Evolutionary conservation across 1,140 invertebrate species (phyloP).

Genomic region (Hydropsyche tenuis): DNA sequence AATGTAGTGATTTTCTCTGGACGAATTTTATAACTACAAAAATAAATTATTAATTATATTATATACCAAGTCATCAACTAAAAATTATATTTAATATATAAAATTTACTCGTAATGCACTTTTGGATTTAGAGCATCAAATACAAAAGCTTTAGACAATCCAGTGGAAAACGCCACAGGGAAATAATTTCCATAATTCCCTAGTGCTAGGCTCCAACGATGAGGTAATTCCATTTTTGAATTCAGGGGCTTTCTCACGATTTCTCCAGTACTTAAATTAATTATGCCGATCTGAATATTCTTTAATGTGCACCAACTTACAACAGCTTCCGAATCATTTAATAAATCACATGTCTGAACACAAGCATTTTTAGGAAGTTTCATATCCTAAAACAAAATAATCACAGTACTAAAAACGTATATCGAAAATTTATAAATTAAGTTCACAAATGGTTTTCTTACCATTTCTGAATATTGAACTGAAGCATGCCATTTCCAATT

Average conservation of each 20-base stretch:
- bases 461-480: slow-evolving; percentile 57
- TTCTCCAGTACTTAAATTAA: slow-evolving; percentile 20
- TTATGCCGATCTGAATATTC: slow-evolving; percentile 19
- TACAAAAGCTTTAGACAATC: slow-evolving; percentile 49
- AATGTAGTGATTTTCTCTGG: slow-evolving; percentile 12
- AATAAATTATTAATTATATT: slow-evolving; percentile 13
- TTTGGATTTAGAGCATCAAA: slow-evolving; percentile 31
- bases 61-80: background rate
- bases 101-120: background rate
- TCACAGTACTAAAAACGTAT: background rate
- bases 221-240: background rate
- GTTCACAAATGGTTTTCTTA: slow-evolving; percentile 34
- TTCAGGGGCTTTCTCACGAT: slow-evolving; percentile 4
- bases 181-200: slow-evolving; percentile 55
- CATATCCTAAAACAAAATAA: slow-evolving; percentile 54
- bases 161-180: slow-evolving; percentile 57
- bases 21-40: slow-evolving; percentile 38
- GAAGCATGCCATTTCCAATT: slow-evolving; percentile 61
- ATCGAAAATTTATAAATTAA: background rate
- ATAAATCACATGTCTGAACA: slow-evolving; percentile 56
- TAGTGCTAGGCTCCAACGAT: slow-evolving; percentile 51
- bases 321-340: slow-evolving; percentile 57
- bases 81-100: too few relatives aligned
- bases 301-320: slow-evolving; percentile 43
- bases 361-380: slow-evolving; percentile 51